Percentiles rank a stretch among this genome's conserved stretches.
These are phyloP conservation scores for Leuctra nigra DNA, from an alignment of 2,888 invertebrate species.

Conservation along the genomic window DNA sequence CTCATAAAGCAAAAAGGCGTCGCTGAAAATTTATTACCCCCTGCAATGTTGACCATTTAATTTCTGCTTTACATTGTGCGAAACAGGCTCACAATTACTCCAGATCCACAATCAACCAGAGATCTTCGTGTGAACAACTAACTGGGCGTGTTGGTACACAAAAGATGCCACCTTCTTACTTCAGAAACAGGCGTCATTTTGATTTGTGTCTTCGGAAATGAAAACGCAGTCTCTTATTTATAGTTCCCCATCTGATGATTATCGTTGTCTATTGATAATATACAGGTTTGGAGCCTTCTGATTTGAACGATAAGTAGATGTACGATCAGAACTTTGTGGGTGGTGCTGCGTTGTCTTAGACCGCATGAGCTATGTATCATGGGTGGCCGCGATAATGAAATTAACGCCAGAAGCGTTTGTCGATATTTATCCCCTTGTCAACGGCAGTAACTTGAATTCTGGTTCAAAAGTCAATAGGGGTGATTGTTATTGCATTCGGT, in stretches of 20 bases:
- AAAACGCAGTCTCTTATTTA: conserved; percentile 10
- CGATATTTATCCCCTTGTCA: conserved; percentile 14
- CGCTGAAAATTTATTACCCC: no score
- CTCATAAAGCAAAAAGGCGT: no score
- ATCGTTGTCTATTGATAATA: conserved; percentile 14
- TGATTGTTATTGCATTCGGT: not conserved
- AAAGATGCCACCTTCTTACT: conserved; percentile 4
- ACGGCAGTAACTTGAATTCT: not conserved
- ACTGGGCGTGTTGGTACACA: conserved; percentile 21
- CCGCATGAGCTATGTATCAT: conserved; percentile 4
- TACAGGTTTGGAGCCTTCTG: conserved; percentile 4
- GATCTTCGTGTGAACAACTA: no score
- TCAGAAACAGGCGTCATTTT: conserved; percentile 19
- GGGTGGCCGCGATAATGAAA: conserved; percentile 24
- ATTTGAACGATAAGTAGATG: conserved; percentile 3
- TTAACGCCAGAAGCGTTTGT: conserved; percentile 20
- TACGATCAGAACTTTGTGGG: conserved; percentile 7
- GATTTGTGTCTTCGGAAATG: conserved; percentile 19
- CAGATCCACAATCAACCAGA: no score
- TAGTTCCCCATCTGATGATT: conserved; percentile 15
- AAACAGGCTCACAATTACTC: no score
- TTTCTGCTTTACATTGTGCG: no score
- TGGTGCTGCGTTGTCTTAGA: conserved; percentile 4
- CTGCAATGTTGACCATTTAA: no score
- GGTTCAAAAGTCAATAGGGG: not conserved